Evolutionary conservation across 2,797 vertebrate species (phyloP).

Genomic region (Poeciliopsis presidionis): DNA sequence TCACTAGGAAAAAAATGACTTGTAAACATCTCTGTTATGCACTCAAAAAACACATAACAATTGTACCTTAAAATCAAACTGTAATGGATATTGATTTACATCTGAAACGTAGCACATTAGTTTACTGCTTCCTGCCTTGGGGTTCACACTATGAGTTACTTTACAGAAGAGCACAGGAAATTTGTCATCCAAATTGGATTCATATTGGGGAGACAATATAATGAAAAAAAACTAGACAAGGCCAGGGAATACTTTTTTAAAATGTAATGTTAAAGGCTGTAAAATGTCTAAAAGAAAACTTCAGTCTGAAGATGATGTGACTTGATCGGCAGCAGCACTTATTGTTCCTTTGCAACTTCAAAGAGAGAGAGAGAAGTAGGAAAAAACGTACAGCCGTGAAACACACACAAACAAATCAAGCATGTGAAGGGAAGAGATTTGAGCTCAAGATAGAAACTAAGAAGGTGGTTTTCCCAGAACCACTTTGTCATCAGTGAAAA

Average conservation of each 20-base stretch:
- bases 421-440: constrained; percentile 58
- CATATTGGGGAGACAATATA: background rate
- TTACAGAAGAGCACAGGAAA: background rate
- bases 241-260: background rate
- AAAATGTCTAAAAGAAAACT: constrained; percentile 14
- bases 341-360: constrained; percentile 48
- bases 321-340: constrained; percentile 32
- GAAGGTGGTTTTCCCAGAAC: constrained; percentile 71
- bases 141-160: background rate
- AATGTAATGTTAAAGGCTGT: constrained; percentile 2
- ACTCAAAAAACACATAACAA: background rate
- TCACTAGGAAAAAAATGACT: background rate
- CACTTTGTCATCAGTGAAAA: constrained; percentile 60
- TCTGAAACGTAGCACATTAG: background rate
- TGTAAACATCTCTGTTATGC: background rate
- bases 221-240: background rate
- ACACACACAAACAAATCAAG: constrained; percentile 48
- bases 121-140: background rate
- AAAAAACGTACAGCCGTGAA: constrained; percentile 59
- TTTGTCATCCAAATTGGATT: background rate
- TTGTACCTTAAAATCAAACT: background rate
- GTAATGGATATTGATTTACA: background rate
- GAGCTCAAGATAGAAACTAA: constrained; percentile 62
- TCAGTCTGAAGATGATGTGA: constrained; percentile 34
- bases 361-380: constrained; percentile 28